Evolutionary conservation across 1,140 invertebrate species (phyloP).

Genomic region (Drosophila arawakana): DNA sequence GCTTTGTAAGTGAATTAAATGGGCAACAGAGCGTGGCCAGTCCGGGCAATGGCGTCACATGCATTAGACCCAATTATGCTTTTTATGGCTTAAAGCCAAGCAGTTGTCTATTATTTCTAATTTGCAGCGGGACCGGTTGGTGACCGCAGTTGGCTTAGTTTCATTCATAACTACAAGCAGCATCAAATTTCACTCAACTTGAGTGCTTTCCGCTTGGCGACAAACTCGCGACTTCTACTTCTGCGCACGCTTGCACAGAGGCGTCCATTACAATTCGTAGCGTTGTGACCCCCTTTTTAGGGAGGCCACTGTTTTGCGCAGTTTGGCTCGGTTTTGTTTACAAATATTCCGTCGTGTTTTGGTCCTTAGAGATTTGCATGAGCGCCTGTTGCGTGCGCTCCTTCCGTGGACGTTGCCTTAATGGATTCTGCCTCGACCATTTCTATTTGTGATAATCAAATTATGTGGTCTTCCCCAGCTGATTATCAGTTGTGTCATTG

Average conservation of each 20-base stretch:
- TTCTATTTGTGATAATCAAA: constrained; percentile 44
- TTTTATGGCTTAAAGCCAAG: constrained; percentile 26
- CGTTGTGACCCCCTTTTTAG: background rate
- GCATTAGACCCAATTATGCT: constrained; percentile 42
- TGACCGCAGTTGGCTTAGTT: background rate
- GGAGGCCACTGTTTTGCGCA: constrained; percentile 5
- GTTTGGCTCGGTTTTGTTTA: constrained; percentile 56
- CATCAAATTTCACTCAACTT: constrained; percentile 24
- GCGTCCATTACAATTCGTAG: background rate
- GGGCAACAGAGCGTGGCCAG: constrained; percentile 16
- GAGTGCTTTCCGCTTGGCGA: constrained; percentile 1
- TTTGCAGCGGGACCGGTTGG: constrained; percentile 27
- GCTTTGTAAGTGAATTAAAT: constrained; percentile 9
- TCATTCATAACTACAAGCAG: constrained; percentile 28
- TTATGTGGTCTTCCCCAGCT: constrained; percentile 33
- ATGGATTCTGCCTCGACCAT: constrained; percentile 28
- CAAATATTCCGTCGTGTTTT: constrained; percentile 48
- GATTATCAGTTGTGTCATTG: constrained; percentile 22
- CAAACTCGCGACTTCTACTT: constrained; percentile 5
- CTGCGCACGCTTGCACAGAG: constrained; percentile 15
- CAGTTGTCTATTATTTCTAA: constrained; percentile 29
- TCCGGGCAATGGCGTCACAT: constrained; percentile 25
- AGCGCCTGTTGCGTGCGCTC: constrained; percentile 61
- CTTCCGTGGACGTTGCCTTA: constrained; percentile 8
- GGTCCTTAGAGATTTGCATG: constrained; percentile 45